Evolutionary conservation across 2,113 vertebrate species (phyloP).

Genomic region (human (Homo sapiens)): GRCh38 chr13:73832001-73832500

Average conservation of each 20-base stretch:
- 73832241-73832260: not conserved
- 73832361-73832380: not conserved
- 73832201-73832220: not conserved
- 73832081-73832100: not conserved
- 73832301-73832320: not conserved
- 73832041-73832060: not conserved
- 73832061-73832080: not conserved
- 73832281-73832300: not conserved
- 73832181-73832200: not conserved
- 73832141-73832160: rapidly evolving
- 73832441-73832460: constrained; percentile 37
- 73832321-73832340: not conserved
- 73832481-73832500: not conserved
- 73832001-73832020: not conserved
- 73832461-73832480: not conserved
- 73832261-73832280: not conserved
- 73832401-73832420: constrained; percentile 48
- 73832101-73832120: not conserved
- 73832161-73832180: not conserved
- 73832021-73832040: not conserved
- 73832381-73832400: not conserved
- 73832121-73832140: not conserved
- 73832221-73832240: not conserved
- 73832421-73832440: constrained; percentile 21
- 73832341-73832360: not conserved